These are phyloP conservation scores for Coreius guichenoti DNA, from an alignment of 2,797 vertebrate species.

Conservation along the genomic window DNA sequence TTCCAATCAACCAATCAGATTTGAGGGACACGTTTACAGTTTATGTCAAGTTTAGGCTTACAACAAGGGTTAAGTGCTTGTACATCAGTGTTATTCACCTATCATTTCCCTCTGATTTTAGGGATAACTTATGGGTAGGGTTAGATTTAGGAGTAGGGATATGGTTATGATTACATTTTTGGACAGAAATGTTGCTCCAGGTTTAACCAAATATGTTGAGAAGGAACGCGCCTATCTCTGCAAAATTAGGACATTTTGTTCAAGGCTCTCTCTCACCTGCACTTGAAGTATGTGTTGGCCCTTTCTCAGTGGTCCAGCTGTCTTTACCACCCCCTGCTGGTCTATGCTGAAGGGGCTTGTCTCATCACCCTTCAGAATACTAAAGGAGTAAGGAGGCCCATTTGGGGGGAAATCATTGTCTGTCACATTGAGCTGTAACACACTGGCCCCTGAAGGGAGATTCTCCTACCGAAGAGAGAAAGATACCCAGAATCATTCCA, in stretches of 20 bases:
- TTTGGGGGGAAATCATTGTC: conserved; percentile 86
- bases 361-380: conserved; percentile 79
- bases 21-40: not conserved
- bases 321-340: conserved; percentile 77
- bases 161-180: not conserved
- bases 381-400: conserved; percentile 83
- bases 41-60: not conserved
- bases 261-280: conserved; percentile 72
- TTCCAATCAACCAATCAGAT: not conserved
- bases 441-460: conserved; percentile 78
- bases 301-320: conserved; percentile 68
- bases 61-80: not conserved
- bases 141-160: not conserved
- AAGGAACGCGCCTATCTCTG: not conserved
- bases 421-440: conserved; percentile 80
- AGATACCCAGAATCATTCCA: conserved; percentile 22
- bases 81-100: not conserved
- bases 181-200: not conserved
- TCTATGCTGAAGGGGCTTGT: conserved; percentile 76
- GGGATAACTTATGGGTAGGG: not conserved
- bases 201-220: not conserved
- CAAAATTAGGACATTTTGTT: not conserved
- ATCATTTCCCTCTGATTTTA: not conserved
- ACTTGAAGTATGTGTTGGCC: conserved; percentile 79
- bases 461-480: conserved; percentile 76